A percentile compares a stretch with the other conserved stretches of the same genome.
Evolutionary conservation across 2,888 invertebrate species (phyloP).

Genomic region (Clunio marinus): DNA sequence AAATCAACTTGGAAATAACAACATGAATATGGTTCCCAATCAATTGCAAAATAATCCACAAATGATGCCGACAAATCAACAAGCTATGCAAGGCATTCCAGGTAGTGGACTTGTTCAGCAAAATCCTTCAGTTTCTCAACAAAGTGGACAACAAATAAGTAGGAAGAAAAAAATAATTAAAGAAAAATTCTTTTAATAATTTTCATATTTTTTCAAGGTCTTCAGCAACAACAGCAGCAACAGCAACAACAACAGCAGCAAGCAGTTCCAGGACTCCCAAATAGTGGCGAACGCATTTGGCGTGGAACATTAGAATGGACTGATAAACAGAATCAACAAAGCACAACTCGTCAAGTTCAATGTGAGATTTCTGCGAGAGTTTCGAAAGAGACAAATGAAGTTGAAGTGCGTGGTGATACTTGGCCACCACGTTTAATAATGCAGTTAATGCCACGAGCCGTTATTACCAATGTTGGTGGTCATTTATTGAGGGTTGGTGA

Average conservation of each 20-base stretch:
- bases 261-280: slow-evolving; percentile 40
- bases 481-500: slow-evolving; percentile 47
- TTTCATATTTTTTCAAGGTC: not conserved
- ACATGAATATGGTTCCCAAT: not conserved
- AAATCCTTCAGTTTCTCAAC: not conserved
- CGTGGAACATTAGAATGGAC: slow-evolving; percentile 87
- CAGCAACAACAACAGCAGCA: slow-evolving; percentile 8
- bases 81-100: slow-evolving; percentile 1
- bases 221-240: slow-evolving; percentile 14
- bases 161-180: not conserved
- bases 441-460: slow-evolving; percentile 90
- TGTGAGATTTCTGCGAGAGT: slow-evolving; percentile 69
- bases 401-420: slow-evolving; percentile 86
- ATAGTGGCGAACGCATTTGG: slow-evolving; percentile 58
- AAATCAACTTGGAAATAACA: not conserved
- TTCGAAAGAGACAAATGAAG: slow-evolving; percentile 70
- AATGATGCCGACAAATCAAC: not conserved
- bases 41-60: slow-evolving; percentile 7
- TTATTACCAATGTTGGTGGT: slow-evolving; percentile 86
- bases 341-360: slow-evolving; percentile 67
- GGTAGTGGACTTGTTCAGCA: slow-evolving; percentile 1
- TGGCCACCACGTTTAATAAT: slow-evolving; percentile 91
- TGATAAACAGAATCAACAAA: slow-evolving; percentile 74
- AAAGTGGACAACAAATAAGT: not conserved
- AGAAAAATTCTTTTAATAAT: not conserved